Evolutionary conservation across 2,888 invertebrate species (phyloP).

Genomic region (Minunthozetes semirufus): DNA sequence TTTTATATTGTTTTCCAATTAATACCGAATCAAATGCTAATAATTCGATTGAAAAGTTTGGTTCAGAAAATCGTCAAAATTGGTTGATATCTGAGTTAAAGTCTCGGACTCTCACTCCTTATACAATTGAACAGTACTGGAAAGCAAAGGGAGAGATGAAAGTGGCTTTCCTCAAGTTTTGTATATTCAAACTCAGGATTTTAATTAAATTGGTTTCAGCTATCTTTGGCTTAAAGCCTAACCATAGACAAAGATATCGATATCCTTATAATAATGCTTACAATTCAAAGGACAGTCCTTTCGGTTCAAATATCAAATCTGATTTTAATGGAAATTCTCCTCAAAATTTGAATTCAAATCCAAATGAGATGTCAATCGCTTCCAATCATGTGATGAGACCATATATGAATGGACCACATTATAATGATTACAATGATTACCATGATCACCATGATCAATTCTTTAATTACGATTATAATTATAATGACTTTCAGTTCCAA

Average conservation of each 20-base stretch:
- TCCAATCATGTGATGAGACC: neutral
- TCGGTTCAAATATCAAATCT: no score
- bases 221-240: neutral
- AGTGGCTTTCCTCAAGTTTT: constrained; percentile 14
- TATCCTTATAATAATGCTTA: neutral
- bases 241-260: neutral
- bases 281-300: neutral
- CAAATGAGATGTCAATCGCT: no score
- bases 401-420: neutral
- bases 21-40: neutral
- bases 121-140: neutral
- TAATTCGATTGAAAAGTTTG: neutral
- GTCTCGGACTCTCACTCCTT: neutral
- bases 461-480: neutral
- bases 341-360: no score
- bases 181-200: neutral
- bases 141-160: constrained; percentile 9
- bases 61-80: neutral
- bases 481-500: neutral
- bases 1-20: neutral
- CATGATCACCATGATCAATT: neutral
- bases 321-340: no score
- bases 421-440: no score
- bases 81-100: neutral
- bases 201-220: neutral